Conservation (phyloP, 2,888 invertebrate species). For the Pilophorus perplexus region DNA sequence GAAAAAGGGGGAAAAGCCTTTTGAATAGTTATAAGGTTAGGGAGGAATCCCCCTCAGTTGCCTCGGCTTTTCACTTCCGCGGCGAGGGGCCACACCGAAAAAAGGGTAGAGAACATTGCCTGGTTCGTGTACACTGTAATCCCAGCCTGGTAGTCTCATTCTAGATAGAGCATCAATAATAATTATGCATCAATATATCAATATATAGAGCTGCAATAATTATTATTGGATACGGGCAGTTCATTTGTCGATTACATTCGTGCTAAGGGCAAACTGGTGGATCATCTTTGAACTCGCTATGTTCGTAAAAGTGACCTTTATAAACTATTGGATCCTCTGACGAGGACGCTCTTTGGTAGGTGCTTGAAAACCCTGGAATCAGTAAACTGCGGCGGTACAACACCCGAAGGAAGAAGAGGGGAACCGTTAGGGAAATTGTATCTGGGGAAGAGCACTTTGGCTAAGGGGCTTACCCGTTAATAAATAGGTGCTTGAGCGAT, state of each 20-base stretch:
- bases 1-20: constrained; percentile 29
- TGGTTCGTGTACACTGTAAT: no score
- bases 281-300: no score
- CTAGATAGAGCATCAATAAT: no score
- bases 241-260: no score
- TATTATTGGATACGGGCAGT: no score
- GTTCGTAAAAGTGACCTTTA: no score
- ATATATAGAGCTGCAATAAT: no score
- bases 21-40: constrained; percentile 36
- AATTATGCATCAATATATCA: no score
- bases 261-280: no score
- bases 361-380: background rate
- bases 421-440: constrained; percentile 37
- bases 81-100: background rate
- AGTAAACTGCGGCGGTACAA: background rate
- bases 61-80: background rate
- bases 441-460: constrained; percentile 36
- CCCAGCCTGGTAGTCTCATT: no score
- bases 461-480: constrained; percentile 32
- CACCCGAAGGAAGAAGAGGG: constrained; percentile 1
- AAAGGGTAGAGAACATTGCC: background rate
- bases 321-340: no score
- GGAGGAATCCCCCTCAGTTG: background rate
- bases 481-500: constrained; percentile 37
- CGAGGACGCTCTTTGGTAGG: no score